Evolutionary conservation across 2,797 vertebrate species (phyloP), one percentile per base, ranked within the genome.

Genomic region (Notolepis coatsorum): DNA sequence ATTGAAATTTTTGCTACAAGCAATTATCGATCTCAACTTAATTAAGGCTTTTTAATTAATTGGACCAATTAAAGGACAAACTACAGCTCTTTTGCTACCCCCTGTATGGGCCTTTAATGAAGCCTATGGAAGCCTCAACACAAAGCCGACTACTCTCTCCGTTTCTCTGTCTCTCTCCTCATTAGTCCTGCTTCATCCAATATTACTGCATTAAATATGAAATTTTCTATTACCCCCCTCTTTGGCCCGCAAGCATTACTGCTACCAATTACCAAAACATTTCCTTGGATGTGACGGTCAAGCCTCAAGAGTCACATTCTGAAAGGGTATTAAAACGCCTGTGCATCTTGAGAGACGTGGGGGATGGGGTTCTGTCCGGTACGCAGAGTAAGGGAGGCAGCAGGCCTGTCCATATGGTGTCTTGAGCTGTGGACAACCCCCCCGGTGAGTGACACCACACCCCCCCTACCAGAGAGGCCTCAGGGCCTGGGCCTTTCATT

Each of bases 401-500:
- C 45, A 41, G 30, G 20, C 27, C 55, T 54, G 20, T 68, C 70
- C 52, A 58, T 73, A 66, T 47, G 66, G 69, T 9, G 51, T 63
- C 57, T 49, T 7, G 55, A 47, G 50, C 54, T 45, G 70, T 31
- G 46, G 52, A 49, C 50, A 6, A 25, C 39, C 18, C 49, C 38
- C 68, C 60, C 0, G 35, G 65, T 55, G 66, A 79, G 84, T 73
- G 80, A 61, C 73, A 74, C 55, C 66, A 68, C 77, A 71, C 51
- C 60, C 72, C 23, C 64, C 72, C 54, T 71, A n/a, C n/a, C n/a
- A n/a, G n/a, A 65, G 56, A 69, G 70, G 71, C 82, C 77, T 79
- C 51, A 68, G 71, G 74, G 72, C 74, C 61, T 54, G 51, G 70
- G 62, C 71, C 82, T 89, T 90, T 91, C 86, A 91, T 91, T 89